Evolutionary conservation across 2,888 invertebrate genomes (phyloP).

Genomic region (Antitype chi): DNA sequence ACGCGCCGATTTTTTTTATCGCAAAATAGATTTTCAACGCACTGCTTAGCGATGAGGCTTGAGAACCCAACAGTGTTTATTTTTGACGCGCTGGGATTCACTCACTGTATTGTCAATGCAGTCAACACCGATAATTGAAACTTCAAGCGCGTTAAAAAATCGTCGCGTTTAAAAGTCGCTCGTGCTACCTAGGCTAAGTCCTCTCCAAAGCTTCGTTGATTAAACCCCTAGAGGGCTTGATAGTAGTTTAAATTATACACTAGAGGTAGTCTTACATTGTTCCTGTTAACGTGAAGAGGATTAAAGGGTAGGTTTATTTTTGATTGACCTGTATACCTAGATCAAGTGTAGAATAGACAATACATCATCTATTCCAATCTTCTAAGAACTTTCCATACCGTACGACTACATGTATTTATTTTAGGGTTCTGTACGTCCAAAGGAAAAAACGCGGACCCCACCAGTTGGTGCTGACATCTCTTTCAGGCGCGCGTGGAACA

Average conservation of each 20-base stretch:
- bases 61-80: background rate
- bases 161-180: background rate
- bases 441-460: no score
- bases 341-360: background rate
- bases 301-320: slow-evolving; percentile 1
- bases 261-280: background rate
- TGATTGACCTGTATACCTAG: slow-evolving; percentile 14
- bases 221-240: slow-evolving; percentile 35
- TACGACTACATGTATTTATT: background rate
- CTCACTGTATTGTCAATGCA: background rate
- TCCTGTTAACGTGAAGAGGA: background rate
- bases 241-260: slow-evolving; percentile 30
- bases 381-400: no score
- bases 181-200: background rate
- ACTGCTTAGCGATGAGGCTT: background rate
- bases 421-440: background rate
- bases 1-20: background rate
- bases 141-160: background rate
- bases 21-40: background rate
- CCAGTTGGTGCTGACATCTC: no score
- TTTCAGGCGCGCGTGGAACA: no score
- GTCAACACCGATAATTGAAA: background rate
- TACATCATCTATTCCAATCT: background rate
- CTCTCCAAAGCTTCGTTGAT: slow-evolving; percentile 11
- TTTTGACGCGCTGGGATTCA: background rate